phyloP scores from a whole-genome alignment of 2,888 invertebrate species.

The Tribolium freemani region DNA sequence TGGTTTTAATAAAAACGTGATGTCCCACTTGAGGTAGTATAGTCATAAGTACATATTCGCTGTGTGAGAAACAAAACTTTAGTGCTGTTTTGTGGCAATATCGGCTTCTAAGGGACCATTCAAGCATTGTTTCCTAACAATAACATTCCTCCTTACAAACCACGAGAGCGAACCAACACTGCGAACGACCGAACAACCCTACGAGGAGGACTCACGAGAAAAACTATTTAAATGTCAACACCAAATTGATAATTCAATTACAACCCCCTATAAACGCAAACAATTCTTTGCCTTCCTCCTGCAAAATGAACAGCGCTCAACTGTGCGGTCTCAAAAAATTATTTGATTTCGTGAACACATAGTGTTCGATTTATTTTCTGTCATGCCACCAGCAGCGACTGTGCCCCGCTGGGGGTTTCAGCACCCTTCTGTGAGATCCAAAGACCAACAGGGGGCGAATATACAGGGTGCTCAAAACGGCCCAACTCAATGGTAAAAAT shows the following conservation, averaged over 20 bases:
- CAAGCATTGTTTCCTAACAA: slow-evolving; percentile 65
- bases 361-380: slow-evolving; percentile 53
- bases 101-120: slow-evolving; percentile 65
- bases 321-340: not conserved
- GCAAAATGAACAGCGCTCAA: not conserved
- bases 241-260: slow-evolving; percentile 48
- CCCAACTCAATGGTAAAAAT: too few relatives aligned
- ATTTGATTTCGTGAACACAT: slow-evolving; percentile 24
- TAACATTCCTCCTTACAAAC: slow-evolving; percentile 64
- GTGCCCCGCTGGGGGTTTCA: slow-evolving; percentile 45
- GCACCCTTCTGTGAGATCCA: slow-evolving; percentile 52
- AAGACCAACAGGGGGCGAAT: slow-evolving; percentile 44
- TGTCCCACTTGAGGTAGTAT: slow-evolving; percentile 58
- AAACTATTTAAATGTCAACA: slow-evolving; percentile 48
- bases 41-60: slow-evolving; percentile 63
- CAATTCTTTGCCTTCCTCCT: slow-evolving; percentile 31
- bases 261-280: slow-evolving; percentile 23
- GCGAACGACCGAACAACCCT: slow-evolving; percentile 44
- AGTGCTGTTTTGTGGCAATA: slow-evolving; percentile 67
- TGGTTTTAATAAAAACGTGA: slow-evolving; percentile 50
- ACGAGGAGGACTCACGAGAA: slow-evolving; percentile 44
- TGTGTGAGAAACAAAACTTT: slow-evolving; percentile 65
- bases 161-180: slow-evolving; percentile 46
- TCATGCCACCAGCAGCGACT: slow-evolving; percentile 51
- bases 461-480: slow-evolving; percentile 12